Percentiles rank a stretch among this genome's conserved stretches.
phyloP scores from a whole-genome alignment of 1,140 invertebrate genomes.

The Oncopodura yosiiana region DNA sequence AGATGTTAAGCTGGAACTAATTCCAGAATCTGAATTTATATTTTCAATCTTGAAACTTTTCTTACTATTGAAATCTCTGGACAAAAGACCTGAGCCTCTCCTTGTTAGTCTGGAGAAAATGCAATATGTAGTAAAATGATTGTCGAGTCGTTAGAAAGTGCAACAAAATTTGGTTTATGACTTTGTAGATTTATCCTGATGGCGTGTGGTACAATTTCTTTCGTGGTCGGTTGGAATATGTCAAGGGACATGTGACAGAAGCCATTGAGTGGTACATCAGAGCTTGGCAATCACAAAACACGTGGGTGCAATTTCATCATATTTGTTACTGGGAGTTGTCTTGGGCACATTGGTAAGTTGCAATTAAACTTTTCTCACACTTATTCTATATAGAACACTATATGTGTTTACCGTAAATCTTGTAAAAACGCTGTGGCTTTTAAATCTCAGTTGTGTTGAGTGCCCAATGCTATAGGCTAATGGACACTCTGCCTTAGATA shows the following conservation, averaged over 20 bases:
- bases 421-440: neutral
- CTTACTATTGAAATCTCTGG: too few relatives aligned
- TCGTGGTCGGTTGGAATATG: constrained; percentile 70
- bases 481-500: too few relatives aligned
- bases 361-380: neutral
- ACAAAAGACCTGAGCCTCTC: too few relatives aligned
- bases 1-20: too few relatives aligned
- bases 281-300: constrained; percentile 70
- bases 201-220: constrained; percentile 90
- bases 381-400: too few relatives aligned
- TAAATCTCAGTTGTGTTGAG: too few relatives aligned
- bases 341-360: constrained; percentile 68
- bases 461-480: too few relatives aligned
- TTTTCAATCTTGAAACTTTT: too few relatives aligned
- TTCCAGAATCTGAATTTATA: neutral
- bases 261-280: constrained; percentile 67
- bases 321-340: constrained; percentile 91
- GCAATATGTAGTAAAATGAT: too few relatives aligned
- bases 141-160: neutral
- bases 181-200: constrained; percentile 55
- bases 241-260: constrained; percentile 64
- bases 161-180: neutral
- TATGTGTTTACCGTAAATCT: neutral
- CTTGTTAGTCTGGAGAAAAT: too few relatives aligned
- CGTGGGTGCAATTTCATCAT: constrained; percentile 91